Evolutionary conservation across 2,113 vertebrate species (phyloP), one percentile per base, ranked within the genome.

Genomic region (Heterotilapia buettikoferi): DNA sequence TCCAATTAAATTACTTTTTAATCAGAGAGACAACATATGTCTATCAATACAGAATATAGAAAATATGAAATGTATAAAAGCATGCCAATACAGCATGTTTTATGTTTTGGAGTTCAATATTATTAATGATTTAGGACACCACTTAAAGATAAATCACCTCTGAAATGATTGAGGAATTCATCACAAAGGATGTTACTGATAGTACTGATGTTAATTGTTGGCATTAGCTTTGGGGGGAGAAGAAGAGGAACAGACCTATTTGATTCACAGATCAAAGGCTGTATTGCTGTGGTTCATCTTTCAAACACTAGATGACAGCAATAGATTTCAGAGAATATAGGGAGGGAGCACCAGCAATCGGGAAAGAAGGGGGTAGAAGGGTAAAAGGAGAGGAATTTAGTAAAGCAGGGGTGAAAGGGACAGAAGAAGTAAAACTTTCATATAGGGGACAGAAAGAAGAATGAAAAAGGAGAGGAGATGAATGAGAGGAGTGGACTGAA

Each of bases 301-400:
- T 80, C 43, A 84, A 93, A 92, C 92, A 91, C 92, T 94, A 95
- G 95, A 91, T 93, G 95, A 88, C 92, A 93, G 91, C 93, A 90
- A 91, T 68, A 91, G 88, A 90, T 94, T 92, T 92, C 61, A 90
- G 79, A 80, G 89, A 82, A n/a, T 43, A n/a, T n/a, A 6, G 5
- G 50, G 10, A 45, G 10, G 12, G 26, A 40, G 16, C 33, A 6
- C 5, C 26, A 82, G 18, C 13, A 21, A 40, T 16, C 0, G 36
- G 3, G 19, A 54, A 38, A 71, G 26, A 29, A 13, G 21, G 14
- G n/a, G 26, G 59, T 18, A 9, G 19, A 18, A 9, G 5, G 57
- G 45, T 10, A 21, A 26, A 40, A 24, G 43, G 54, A 79, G 19
- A 53, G 43, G 43, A 76, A 76, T 29, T 76, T 24, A 76, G 68